A percentile compares a stretch with the other conserved stretches of the same genome.
Conservation (phyloP, 2,113 vertebrate genomes). For the Symphodus melops region DNA sequence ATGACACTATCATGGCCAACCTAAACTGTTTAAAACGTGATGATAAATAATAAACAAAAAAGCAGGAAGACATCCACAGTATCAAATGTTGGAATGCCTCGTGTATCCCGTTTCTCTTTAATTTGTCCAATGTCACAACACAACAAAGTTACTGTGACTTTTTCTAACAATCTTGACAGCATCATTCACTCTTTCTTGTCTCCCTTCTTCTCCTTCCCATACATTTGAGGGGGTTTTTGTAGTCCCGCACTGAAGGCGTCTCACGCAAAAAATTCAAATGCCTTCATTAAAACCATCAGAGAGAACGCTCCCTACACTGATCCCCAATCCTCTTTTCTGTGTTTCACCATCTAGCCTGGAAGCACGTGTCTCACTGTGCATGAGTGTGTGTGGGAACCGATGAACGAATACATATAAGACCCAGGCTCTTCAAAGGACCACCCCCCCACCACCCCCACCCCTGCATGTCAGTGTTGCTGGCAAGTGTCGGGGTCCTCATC, state of each 20-base stretch:
- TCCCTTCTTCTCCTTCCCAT: not conserved
- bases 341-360: slow-evolving; percentile 44
- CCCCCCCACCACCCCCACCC: slow-evolving; percentile 17
- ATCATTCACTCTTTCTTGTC: slow-evolving; percentile 25
- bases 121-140: slow-evolving; percentile 35
- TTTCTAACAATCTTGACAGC: slow-evolving; percentile 49
- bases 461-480: slow-evolving; percentile 66
- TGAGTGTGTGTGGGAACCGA: slow-evolving; percentile 16
- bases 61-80: no score
- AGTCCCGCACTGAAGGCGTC: slow-evolving; percentile 26
- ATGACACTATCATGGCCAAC: no score
- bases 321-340: slow-evolving; percentile 20
- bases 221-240: slow-evolving; percentile 29
- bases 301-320: slow-evolving; percentile 26
- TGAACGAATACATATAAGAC: slow-evolving; percentile 46
- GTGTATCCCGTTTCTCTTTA: slow-evolving; percentile 21
- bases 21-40: no score
- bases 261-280: slow-evolving; percentile 73
- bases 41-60: no score
- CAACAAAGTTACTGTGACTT: slow-evolving; percentile 56
- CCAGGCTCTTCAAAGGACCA: slow-evolving; percentile 72
- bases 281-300: slow-evolving; percentile 77
- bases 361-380: slow-evolving; percentile 30
- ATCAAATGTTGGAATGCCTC: not conserved
- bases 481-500: slow-evolving; percentile 74